Percentiles rank a stretch among this genome's conserved stretches.
phyloP scores from a whole-genome alignment of 2,797 vertebrate species.

The Botia kubotai region DNA sequence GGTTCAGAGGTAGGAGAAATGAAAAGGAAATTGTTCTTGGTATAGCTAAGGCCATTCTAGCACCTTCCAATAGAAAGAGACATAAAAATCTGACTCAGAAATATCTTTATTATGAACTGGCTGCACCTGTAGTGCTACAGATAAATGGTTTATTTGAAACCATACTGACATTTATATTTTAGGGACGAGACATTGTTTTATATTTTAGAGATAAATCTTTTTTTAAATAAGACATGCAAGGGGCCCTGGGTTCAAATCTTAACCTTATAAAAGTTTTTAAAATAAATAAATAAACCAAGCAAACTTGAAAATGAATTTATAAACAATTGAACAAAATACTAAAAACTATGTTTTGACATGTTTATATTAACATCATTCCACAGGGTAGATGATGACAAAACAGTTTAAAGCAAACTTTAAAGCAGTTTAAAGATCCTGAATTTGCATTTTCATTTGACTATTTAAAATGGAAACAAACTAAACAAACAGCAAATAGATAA shows the following conservation, averaged over 20 bases:
- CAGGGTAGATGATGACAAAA: background rate
- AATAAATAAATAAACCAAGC: too few relatives aligned
- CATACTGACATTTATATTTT: background rate
- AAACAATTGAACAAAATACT: too few relatives aligned
- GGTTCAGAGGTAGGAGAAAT: slow-evolving; percentile 30
- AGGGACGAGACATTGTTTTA: background rate
- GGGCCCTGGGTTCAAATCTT: too few relatives aligned
- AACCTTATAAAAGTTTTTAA: too few relatives aligned
- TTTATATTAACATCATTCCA: too few relatives aligned
- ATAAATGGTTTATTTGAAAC: background rate
- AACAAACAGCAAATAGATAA: background rate
- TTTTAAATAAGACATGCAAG: background rate
- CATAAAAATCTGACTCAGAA: slow-evolving; percentile 23
- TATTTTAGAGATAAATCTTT: background rate
- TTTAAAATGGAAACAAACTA: background rate
- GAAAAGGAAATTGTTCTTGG: slow-evolving; percentile 34
- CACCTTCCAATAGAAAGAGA: slow-evolving; percentile 33
- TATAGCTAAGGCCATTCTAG: slow-evolving; percentile 38
- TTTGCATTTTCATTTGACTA: background rate
- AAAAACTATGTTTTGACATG: too few relatives aligned
- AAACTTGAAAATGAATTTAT: too few relatives aligned
- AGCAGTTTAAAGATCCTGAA: background rate
- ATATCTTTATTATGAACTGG: background rate
- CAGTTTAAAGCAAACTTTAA: too few relatives aligned
- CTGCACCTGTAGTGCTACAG: background rate